phyloP scores from a whole-genome alignment of 1,140 invertebrate genomes.

The Vollenhovia emeryi region DNA sequence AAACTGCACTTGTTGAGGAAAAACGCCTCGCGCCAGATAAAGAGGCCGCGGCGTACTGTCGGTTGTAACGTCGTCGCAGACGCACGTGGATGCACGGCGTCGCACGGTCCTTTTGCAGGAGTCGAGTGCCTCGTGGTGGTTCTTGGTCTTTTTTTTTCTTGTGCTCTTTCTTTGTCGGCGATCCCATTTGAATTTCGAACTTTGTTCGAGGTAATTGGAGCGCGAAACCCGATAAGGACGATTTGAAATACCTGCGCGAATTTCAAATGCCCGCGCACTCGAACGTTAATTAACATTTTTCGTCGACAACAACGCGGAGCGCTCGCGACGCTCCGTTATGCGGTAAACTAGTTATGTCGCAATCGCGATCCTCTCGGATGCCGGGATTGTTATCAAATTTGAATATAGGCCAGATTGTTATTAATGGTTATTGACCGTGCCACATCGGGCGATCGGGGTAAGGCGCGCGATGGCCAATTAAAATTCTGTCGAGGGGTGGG shows the following conservation, averaged over 20 bases:
- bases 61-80: background rate
- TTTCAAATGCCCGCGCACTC: background rate
- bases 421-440: slow-evolving; percentile 1
- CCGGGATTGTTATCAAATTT: slow-evolving; percentile 29
- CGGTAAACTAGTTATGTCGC: background rate
- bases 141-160: background rate
- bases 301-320: background rate
- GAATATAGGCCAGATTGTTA: slow-evolving; percentile 29
- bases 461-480: background rate
- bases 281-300: slow-evolving; percentile 28
- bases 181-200: slow-evolving; percentile 40
- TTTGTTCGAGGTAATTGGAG: slow-evolving; percentile 42
- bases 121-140: background rate
- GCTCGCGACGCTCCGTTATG: background rate
- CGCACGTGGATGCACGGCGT: background rate
- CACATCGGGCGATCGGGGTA: background rate
- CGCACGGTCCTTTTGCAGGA: slow-evolving; percentile 10
- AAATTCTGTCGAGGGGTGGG: background rate
- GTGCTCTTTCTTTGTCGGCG: background rate
- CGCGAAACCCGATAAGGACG: slow-evolving; percentile 39
- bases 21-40: background rate
- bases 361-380: background rate
- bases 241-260: slow-evolving; percentile 40
- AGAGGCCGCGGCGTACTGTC: background rate
- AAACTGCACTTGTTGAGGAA: background rate